phyloP scores from a whole-genome alignment of 2,113 vertebrate genomes.

The Thinocorus orbignyianus region DNA sequence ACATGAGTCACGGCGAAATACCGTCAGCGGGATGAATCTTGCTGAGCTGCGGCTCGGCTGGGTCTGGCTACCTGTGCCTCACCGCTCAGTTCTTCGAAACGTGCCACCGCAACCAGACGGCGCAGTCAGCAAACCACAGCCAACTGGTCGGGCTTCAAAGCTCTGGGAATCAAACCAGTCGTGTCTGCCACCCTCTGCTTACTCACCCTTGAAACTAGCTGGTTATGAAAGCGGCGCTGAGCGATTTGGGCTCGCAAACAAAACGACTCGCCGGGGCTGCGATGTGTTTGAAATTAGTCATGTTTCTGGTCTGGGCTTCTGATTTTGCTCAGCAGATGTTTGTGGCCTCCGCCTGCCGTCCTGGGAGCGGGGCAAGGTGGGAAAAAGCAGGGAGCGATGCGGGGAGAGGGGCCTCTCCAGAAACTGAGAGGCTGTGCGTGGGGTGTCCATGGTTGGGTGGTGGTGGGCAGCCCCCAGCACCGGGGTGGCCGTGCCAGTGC shows the following conservation, averaged over 20 bases:
- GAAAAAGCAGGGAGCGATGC: not conserved
- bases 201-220: slow-evolving; percentile 21
- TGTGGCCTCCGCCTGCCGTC: not conserved
- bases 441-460: too few relatives aligned
- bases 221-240: not conserved
- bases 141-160: not conserved
- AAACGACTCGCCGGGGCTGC: not conserved
- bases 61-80: not conserved
- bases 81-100: not conserved
- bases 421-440: too few relatives aligned
- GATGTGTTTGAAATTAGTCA: slow-evolving; percentile 36
- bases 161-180: not conserved
- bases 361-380: not conserved
- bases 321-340: not conserved
- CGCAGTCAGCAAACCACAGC: not conserved
- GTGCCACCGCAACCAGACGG: not conserved
- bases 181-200: slow-evolving; percentile 40
- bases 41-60: not conserved
- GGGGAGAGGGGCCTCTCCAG: not conserved
- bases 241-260: not conserved
- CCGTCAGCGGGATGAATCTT: not conserved
- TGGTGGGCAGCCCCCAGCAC: fast-evolving
- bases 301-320: not conserved
- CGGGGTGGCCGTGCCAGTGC: fast-evolving
- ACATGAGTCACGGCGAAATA: not conserved